Percentiles rank a stretch among this genome's conserved stretches.
Conservation (phyloP, 2,797 vertebrate species). For the Mionectes olivaceus region DNA sequence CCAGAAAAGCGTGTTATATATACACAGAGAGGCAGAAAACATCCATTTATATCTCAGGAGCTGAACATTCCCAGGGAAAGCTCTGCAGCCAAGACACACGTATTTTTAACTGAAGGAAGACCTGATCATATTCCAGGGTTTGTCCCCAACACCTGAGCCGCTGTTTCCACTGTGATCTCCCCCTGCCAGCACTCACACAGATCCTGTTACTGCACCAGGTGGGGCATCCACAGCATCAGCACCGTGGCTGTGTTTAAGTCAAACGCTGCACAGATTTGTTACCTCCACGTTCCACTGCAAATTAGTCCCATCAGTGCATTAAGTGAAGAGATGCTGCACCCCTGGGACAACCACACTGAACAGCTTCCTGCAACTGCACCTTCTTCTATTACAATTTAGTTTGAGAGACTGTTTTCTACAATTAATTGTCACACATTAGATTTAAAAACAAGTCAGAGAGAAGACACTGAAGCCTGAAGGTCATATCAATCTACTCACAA, state of each 20-base stretch:
- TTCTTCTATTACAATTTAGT: background rate
- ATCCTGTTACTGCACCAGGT: background rate
- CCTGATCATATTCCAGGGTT: accelerated
- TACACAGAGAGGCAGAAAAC: background rate
- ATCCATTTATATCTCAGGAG: background rate
- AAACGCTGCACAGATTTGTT: background rate
- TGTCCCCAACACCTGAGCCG: accelerated
- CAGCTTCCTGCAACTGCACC: background rate
- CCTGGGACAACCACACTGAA: background rate
- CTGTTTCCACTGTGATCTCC: background rate
- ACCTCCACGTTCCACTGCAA: background rate
- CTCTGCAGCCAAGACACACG: background rate
- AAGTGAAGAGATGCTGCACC: background rate
- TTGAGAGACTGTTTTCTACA: background rate
- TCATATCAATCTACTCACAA: background rate
- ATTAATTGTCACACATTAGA: background rate
- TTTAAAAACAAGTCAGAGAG: background rate
- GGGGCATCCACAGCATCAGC: background rate
- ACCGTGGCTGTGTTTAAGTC: accelerated
- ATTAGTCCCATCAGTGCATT: background rate
- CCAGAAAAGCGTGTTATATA: background rate
- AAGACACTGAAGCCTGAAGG: background rate
- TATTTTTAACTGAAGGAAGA: background rate
- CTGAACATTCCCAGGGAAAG: background rate
- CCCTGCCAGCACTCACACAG: accelerated